Conservation (phyloP, 2,797 vertebrate species). For the Phalanger gymnotis region DNA sequence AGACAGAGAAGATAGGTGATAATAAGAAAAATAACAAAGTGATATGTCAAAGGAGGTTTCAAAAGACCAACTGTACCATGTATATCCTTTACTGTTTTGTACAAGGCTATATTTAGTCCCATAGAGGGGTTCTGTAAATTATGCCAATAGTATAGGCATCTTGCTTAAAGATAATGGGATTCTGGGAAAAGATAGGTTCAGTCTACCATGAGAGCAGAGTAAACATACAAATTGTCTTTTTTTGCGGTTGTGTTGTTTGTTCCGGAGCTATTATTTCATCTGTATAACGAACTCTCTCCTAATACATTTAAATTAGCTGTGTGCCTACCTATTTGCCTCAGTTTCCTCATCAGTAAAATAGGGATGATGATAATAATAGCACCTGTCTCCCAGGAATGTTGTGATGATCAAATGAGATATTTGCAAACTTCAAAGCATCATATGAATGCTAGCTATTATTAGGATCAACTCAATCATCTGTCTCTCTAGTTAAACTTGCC, state of each 20-base stretch:
- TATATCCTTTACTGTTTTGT: neutral
- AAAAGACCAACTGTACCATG: neutral
- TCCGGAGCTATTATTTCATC: neutral
- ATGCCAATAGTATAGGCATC: neutral
- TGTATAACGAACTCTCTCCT: neutral
- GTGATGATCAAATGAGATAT: neutral
- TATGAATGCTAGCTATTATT: neutral
- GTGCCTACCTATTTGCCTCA: neutral
- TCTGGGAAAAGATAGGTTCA: neutral
- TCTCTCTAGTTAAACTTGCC: neutral
- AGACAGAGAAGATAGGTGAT: neutral
- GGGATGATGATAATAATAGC: neutral
- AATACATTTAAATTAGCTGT: neutral
- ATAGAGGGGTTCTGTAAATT: neutral
- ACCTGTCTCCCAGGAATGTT: neutral
- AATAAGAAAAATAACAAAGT: neutral
- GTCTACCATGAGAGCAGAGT: neutral
- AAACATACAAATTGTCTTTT: neutral
- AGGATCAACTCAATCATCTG: neutral
- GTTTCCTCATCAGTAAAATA: neutral
- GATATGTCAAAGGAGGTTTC: neutral
- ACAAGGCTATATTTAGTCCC: neutral
- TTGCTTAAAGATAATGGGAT: neutral
- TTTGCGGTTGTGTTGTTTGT: neutral
- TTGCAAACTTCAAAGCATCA: neutral